These are phyloP conservation scores for Crocodylus rhombifer DNA, from an alignment of 2,797 vertebrate genomes.

Conservation along the genomic window DNA sequence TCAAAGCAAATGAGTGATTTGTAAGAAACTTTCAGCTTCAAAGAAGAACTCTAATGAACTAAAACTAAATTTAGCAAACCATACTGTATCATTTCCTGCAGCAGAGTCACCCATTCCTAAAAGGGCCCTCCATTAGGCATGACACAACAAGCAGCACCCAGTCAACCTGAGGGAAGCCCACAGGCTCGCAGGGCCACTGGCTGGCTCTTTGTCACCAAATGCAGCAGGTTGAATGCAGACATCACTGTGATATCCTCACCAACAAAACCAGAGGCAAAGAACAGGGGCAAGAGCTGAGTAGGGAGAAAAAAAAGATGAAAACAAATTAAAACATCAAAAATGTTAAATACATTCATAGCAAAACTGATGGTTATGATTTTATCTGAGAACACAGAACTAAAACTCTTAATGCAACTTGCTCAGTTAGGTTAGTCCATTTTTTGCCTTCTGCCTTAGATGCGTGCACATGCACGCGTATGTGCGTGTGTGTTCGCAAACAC, in stretches of 20 bases:
- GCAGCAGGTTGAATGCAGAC: constrained; percentile 99
- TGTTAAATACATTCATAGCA: constrained; percentile 73
- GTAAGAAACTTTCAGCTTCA: constrained; percentile 63
- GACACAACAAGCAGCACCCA: constrained; percentile 85
- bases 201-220: constrained; percentile 98
- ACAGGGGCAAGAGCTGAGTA: constrained; percentile 87
- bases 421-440: not conserved
- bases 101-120: constrained; percentile 78
- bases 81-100: constrained; percentile 79
- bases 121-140: constrained; percentile 73
- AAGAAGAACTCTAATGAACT: constrained; percentile 61
- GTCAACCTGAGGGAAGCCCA: constrained; percentile 98
- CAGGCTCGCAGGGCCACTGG: constrained; percentile 95
- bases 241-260: constrained; percentile 91
- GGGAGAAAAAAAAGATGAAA: constrained; percentile 81
- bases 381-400: constrained; percentile 20
- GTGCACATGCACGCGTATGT: not conserved
- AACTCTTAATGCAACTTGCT: constrained; percentile 34
- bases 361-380: constrained; percentile 62
- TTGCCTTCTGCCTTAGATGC: not conserved
- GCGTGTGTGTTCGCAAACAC: not conserved
- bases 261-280: constrained; percentile 86
- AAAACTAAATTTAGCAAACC: constrained; percentile 56
- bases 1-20: constrained; percentile 46
- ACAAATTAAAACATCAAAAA: constrained; percentile 84